Base-by-base conservation (phyloP, 2,797 vertebrate species). In the Myotis daubentonii region DNA sequence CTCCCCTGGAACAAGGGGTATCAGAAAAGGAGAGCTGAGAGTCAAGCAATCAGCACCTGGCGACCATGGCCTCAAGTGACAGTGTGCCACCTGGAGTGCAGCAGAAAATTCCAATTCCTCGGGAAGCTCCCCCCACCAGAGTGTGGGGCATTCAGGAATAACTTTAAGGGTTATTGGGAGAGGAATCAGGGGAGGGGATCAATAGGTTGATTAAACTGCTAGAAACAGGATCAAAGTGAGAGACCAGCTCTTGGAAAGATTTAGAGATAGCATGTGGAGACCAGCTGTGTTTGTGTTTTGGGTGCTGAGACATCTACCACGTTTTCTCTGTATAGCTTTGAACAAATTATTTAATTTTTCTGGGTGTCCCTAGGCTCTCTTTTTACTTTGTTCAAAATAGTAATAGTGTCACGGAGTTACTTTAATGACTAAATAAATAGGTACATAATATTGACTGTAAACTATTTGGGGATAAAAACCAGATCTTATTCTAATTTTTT, bases 361-460 rank as follows among this genome's bases (percentile, higher is more conserved):
- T 81, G 10, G 2, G 2, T 82, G 28, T 78, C 15, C 10, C 28
- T 95, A n/a, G 8, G 71, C 70, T 88, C 30, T 76, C 30, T 87
- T 74, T 91, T 70, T 36, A 88, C 71, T 88, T n/a, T 91, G 15
- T 57, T 94, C 71, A 93, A 87, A 92, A 68, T 72, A 80, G 51
- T 68, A 66, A 55, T 6, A 15, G 9, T 44, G 23, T 60, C 47
- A 93, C 5, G 36, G 25, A 20, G 11, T 91, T 87, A 41, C 28
- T 92, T 80, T 94, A 28, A 75, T 68, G 49, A 57, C 17, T 83
- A 85, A 94, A 65, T 83, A 85, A 94, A 70, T 17, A 71, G 13
- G 38, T 76, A 7, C 5, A 36, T 85, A 62, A 44, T 80, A 72
- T 62, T 70, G 41, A 68, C 38, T 53, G 28, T 91, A 68, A 71